phyloP scores from a whole-genome alignment of 2,797 vertebrate species.

The Chaunax sp. region DNA sequence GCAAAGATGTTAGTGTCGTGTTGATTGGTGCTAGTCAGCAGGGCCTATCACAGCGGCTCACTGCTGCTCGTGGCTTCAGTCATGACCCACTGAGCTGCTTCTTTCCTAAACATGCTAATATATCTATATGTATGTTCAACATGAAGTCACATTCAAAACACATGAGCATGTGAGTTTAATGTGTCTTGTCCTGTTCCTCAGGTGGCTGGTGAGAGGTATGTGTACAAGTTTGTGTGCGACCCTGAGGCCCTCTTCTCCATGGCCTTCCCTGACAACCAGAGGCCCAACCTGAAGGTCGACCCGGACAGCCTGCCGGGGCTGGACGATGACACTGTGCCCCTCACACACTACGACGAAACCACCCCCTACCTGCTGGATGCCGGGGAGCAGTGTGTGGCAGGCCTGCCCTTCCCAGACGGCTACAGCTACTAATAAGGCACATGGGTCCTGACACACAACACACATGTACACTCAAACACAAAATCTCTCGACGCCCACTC shows the following conservation, averaged over 20 bases:
- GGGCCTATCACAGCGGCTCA: no score
- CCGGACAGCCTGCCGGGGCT: conserved; percentile 85
- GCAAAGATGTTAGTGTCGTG: no score
- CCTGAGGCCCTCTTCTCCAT: conserved; percentile 97
- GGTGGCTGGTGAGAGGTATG: conserved; percentile 95
- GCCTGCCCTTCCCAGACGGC: conserved; percentile 88
- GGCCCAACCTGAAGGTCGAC: conserved; percentile 93
- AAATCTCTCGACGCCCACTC: conserved; percentile 54
- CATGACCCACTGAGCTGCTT: not conserved
- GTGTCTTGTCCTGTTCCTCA: conserved; percentile 50
- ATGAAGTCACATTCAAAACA: no score
- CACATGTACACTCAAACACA: conserved; percentile 45
- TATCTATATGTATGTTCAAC: no score
- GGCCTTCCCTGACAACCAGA: conserved; percentile 97
- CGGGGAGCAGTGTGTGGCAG: conserved; percentile 86
- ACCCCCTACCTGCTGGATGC: conserved; percentile 88
- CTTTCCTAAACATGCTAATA: not conserved
- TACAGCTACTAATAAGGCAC: conserved; percentile 88
- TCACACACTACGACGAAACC: conserved; percentile 92
- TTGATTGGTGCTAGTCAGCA: no score
- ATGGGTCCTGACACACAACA: conserved; percentile 14
- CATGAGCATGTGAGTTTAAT: no score
- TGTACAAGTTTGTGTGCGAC: conserved; percentile 98
- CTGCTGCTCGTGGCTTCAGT: no score
- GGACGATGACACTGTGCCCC: conserved; percentile 92